Conservation (phyloP, 2,888 invertebrate species). For the Pseudeuparius sepicola region DNA sequence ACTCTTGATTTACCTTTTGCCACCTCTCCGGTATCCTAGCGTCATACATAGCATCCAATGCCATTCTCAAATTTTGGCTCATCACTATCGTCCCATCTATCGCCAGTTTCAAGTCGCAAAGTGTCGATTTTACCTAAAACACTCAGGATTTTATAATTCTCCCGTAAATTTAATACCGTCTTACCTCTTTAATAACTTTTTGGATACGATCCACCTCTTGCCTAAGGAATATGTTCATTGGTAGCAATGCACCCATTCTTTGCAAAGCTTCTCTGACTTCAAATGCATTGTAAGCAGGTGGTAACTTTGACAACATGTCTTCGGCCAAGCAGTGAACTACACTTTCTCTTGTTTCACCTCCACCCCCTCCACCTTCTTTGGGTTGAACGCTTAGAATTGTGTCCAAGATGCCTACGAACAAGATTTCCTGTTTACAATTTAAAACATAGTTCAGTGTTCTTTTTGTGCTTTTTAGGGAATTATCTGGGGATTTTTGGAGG, state of each 20-base stretch:
- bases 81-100: constrained; percentile 97
- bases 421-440: constrained; percentile 1
- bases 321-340: constrained; percentile 86
- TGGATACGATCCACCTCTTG: constrained; percentile 79
- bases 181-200: constrained; percentile 59
- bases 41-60: constrained; percentile 93
- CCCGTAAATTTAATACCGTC: no score
- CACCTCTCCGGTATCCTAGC: constrained; percentile 87
- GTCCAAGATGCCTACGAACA: constrained; percentile 66
- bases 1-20: constrained; percentile 54
- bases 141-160: no score
- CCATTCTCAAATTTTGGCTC: constrained; percentile 81
- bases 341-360: constrained; percentile 87
- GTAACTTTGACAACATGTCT: constrained; percentile 83
- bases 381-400: constrained; percentile 96
- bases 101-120: constrained; percentile 84
- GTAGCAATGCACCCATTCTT: constrained; percentile 84
- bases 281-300: constrained; percentile 76
- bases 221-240: constrained; percentile 91
- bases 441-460: constrained; percentile 1
- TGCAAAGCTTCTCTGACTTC: constrained; percentile 83
- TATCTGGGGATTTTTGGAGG: no score
- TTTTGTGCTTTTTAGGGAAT: constrained; percentile 6
- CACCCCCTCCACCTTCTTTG: constrained; percentile 84
- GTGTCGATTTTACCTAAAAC: constrained; percentile 49